Evolutionary conservation across 2,888 invertebrate species (phyloP).

Genomic region (Nephrotoma guestfalica): DNA sequence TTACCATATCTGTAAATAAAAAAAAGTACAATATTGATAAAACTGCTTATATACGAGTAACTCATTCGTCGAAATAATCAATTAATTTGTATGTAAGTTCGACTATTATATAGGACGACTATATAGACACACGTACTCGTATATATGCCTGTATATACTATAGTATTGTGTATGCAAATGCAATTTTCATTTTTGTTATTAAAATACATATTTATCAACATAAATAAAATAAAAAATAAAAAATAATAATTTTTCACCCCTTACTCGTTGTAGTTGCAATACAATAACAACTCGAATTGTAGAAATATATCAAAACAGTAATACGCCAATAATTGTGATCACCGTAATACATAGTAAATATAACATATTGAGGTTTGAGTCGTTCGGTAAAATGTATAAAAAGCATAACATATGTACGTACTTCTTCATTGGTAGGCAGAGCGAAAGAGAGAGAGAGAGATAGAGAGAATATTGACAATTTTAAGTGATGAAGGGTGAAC

Average conservation of each 20-base stretch:
- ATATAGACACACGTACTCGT: neutral
- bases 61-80: neutral
- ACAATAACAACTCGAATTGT: neutral
- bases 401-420: neutral
- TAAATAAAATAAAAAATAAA: neutral
- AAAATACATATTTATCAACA: neutral
- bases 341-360: neutral
- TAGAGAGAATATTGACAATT: neutral
- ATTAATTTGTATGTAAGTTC: neutral
- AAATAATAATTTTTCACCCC: neutral
- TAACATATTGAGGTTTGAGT: neutral
- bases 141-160: neutral
- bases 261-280: neutral
- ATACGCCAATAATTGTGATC: neutral
- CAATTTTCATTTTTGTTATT: neutral
- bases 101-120: neutral
- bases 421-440: neutral
- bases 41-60: neutral
- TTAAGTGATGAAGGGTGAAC: neutral
- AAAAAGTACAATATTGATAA: conserved; percentile 7
- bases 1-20: conserved; percentile 29
- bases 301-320: neutral
- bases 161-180: neutral
- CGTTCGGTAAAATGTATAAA: neutral
- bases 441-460: neutral